Percentiles rank a stretch among this genome's conserved stretches.
These are phyloP conservation scores for Lamprotornis superbus DNA, from an alignment of 2,113 vertebrate species.

Conservation along the genomic window DNA sequence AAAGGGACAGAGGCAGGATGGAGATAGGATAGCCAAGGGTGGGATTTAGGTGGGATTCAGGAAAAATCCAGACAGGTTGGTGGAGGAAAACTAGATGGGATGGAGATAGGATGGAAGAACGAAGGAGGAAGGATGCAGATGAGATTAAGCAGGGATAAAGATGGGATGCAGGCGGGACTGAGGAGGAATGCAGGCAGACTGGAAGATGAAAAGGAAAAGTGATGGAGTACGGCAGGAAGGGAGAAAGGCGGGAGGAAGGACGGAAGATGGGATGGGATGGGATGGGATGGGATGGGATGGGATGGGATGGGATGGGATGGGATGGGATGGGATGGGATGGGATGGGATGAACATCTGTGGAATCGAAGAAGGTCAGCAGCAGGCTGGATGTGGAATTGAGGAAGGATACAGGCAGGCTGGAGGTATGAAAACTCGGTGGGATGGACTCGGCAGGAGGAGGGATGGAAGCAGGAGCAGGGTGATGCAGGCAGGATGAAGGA, in stretches of 20 bases:
- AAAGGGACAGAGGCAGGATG: neutral
- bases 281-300: neutral
- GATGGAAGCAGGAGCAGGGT: neutral
- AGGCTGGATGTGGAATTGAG: neutral
- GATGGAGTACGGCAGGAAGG: accelerated
- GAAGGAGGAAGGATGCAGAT: neutral
- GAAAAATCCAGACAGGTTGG: neutral
- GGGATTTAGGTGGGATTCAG: neutral
- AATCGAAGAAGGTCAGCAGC: neutral
- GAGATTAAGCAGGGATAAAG: neutral
- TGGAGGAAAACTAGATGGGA: neutral
- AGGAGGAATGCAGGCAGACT: neutral
- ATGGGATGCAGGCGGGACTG: neutral
- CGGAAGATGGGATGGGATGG: neutral
- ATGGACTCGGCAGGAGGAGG: neutral
- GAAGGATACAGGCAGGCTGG: neutral
- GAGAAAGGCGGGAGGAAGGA: neutral
- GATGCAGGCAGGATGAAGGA: too few species aligned
- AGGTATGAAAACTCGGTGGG: neutral
- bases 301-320: neutral
- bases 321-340: neutral
- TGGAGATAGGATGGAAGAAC: neutral
- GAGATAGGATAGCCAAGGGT: neutral
- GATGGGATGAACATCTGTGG: neutral
- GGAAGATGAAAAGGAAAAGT: accelerated